Evolutionary conservation across 2,113 vertebrate genomes (phyloP).

Genomic region (Haplotaxodon microlepis): DNA sequence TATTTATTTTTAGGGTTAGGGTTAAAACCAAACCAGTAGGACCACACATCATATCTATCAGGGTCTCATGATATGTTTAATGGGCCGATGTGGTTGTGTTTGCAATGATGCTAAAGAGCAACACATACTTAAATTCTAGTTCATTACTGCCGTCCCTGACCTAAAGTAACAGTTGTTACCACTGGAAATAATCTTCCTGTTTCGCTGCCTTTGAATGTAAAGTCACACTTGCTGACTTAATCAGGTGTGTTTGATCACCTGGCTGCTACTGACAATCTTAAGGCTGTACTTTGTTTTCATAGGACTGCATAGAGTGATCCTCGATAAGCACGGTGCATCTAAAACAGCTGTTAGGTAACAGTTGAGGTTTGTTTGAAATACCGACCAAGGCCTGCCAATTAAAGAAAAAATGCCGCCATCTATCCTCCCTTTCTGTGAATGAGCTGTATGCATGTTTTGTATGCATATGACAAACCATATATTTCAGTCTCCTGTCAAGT

Average conservation of each 20-base stretch:
- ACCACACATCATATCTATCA: accelerated
- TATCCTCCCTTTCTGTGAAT: not conserved
- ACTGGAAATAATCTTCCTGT: not conserved
- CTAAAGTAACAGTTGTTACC: not conserved
- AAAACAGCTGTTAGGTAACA: not conserved
- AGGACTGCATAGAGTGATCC: not conserved
- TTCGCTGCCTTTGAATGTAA: not conserved
- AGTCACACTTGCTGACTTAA: not conserved
- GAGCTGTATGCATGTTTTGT: not conserved
- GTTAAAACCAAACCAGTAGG: not conserved
- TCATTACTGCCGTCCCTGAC: not conserved
- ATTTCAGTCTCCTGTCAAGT: not conserved
- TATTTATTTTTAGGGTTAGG: not conserved
- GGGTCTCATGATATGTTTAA: not conserved
- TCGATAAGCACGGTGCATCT: not conserved
- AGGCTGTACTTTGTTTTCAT: not conserved
- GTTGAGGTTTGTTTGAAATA: not conserved
- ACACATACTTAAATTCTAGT: not conserved
- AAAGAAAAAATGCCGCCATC: not conserved
- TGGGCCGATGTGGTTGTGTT: not conserved
- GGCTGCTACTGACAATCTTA: not conserved
- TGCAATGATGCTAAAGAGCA: not conserved
- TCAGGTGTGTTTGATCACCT: not conserved
- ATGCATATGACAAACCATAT: not conserved
- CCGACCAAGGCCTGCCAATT: not conserved